Evolutionary conservation across 2,113 vertebrate genomes (phyloP), one percentile per base, ranked within the genome.

Genomic region (Casuarius casuarius): DNA sequence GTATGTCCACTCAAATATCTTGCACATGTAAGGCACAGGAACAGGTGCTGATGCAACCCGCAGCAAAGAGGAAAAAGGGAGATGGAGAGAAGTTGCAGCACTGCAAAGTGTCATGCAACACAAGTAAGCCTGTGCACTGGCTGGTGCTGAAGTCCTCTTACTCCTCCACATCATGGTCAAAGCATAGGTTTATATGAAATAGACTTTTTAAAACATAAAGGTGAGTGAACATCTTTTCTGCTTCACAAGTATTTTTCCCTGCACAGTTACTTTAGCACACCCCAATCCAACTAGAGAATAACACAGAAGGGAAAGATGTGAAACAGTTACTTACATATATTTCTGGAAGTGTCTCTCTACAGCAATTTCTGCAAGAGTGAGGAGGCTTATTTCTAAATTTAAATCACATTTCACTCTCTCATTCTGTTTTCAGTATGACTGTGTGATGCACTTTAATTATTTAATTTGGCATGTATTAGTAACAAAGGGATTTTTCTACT

Each of bases 371-470:
- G 67, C 54, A 92, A 76, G 44, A 70, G 4, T 21, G 67, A 29
- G 8, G 7, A 94, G 15, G 17, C 12, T 0, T 77, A 5, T 10
- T 88, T 84, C 82, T 48, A 91, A 49, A 76, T 88, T 92, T 76
- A 84, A 82, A 4, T 44, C 82, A 77, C 44, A 54, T 91, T 91
- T 89, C 38, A 87, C 11, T 75, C 3, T 38, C 61, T 67, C 54
- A 17, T 25, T 78, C 46, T 54, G 26, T 44, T 66, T 62, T 44
- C 42, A 63, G 6, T 65, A 38, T 25, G 40, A 71, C 48, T 77
- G 68, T 31, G 91, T 77, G 67, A 66, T 48, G 25, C 17, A 81
- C 25, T 95, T 70, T 94, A 80, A 95, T 97, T 96, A 95, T 96
- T 95, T 91, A 95, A 96, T 95, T 62, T 91, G 16, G 13, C 77